Evolutionary conservation across 2,888 invertebrate genomes (phyloP), one percentile per base, ranked within the genome.

Genomic region (Julus scandinavius): DNA sequence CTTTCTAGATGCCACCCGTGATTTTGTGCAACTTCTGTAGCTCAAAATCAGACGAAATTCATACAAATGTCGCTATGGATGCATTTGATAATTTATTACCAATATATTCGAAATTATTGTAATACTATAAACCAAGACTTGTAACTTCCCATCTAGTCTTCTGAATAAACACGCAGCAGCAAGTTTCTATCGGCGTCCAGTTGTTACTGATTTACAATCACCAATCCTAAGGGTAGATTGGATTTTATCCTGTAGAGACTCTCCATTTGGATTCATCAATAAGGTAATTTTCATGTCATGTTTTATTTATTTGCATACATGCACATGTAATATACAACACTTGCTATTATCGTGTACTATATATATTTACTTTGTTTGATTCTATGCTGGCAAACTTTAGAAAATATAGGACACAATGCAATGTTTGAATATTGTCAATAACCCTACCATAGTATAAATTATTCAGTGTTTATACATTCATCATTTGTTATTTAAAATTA

Each of bases 111-210:
- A 87, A 87, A 87, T 87, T 87, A 87, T 63, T 87, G 87, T 87
- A 87, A 87, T 87, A 87, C 87, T 87, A 85, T 85, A 87, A 63
- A 50, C 87, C 49, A 87, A 87, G 58, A 87, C 63, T 54, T 87
- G 87, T 87, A 87, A 87, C 87, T 87, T 87, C 87, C 87, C 54
- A 87, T 63, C 87, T 87, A 87, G 87, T 87, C 87, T 87, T 87
- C 87, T 87, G 87, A 87, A 87, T 54, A 87, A 87, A 54, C 54
- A 87, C 58, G 41, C 54, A 63, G 49, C 54, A 87, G 58, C 87
- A 87, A 87, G 87, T 87, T 87, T 87, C 54, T 58, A 87, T 87
- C 54, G 58, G 29, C 13, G 87, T 87, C 13, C 15, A 13, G 38
- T 80, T 80, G 15, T 80, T 40, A 11, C 9, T 72, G 29, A 72